Base-by-base conservation (phyloP, 2,888 invertebrate genomes). In the Galerucella calmariensis region DNA sequence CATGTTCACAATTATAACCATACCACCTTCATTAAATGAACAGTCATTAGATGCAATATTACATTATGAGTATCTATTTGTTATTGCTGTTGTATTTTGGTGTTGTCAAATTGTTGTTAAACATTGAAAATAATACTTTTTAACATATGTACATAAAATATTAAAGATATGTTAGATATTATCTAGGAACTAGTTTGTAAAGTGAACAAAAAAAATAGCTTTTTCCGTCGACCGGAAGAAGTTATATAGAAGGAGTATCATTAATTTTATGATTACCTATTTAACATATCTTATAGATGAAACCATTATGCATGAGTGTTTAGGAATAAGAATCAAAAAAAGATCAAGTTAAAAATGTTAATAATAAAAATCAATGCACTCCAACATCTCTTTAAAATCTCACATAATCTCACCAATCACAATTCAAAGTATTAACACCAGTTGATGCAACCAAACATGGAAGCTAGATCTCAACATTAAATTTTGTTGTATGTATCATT, bases 21-120 rank as follows among this genome's bases (percentile, higher is more conserved):
- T 1, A 41, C 9, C 12, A 11, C 16, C 20, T 65, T 46, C 11
- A 27, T n/a, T 5, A 48, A 65, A 65, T 65, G 12, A 65, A 65
- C 63, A 65, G 63, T 65, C 20, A 46, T 9, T 63, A 46, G 44
- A 63, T 9, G n/a, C 46, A 12, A 12, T 63, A 10, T 46, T 44
- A 44, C 16, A 44, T 8, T 65, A 20, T 20, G 16, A 65, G 46
- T 65, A 65, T 65, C 46, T 65, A 46, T 65, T 65, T 46, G 46
- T 46, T 65, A 46, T 65, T 11, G 20, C 11, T 65, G 44, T 65
- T 46, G 20, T 20, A 56, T 2, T n/a, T 65, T 46, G 44, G 20
- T 65, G 63, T 65, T 65, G 63, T 65, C 2, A 44, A 35, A 27
- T 3, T 27, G 12, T 44, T 20, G 20, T 20, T 14, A 44, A 16